Conservation (phyloP, 2,113 vertebrate genomes). For the Rhinichthys klamathensis region DNA sequence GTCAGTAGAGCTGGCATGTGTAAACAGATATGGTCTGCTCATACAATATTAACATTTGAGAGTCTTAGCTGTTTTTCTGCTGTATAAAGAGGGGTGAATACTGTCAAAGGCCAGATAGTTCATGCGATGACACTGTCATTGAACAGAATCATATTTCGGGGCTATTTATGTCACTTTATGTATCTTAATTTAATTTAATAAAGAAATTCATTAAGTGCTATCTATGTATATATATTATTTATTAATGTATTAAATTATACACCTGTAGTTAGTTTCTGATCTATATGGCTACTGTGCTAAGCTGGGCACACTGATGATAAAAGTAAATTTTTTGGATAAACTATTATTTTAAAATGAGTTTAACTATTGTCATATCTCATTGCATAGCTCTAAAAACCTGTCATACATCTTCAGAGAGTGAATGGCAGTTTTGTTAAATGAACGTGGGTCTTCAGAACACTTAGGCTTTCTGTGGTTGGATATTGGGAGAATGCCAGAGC, state of each 20-base stretch:
- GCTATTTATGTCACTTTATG: not conserved
- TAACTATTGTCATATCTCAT: not conserved
- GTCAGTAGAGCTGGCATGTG: not conserved
- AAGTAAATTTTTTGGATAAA: not conserved
- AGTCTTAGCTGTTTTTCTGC: not conserved
- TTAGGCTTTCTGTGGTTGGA: constrained; percentile 31
- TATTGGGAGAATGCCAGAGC: constrained; percentile 67
- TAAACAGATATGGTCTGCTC: not conserved
- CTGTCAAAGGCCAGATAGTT: not conserved
- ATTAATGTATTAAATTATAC: too few species aligned
- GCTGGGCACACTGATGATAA: not conserved
- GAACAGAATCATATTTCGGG: not conserved
- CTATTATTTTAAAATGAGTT: not conserved
- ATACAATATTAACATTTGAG: not conserved
- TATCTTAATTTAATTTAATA: not conserved
- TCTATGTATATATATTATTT: too few species aligned
- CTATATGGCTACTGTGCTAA: not conserved
- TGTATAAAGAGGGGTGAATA: not conserved
- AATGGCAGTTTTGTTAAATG: constrained; percentile 39
- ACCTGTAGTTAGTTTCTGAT: not conserved
- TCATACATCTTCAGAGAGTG: constrained; percentile 52
- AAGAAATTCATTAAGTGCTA: too few species aligned
- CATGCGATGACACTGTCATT: not conserved
- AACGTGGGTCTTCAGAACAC: constrained; percentile 38
- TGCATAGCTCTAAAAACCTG: constrained; percentile 46